Base-by-base conservation (phyloP, 1,140 invertebrate genomes). In the Aplysia californica region DNA sequence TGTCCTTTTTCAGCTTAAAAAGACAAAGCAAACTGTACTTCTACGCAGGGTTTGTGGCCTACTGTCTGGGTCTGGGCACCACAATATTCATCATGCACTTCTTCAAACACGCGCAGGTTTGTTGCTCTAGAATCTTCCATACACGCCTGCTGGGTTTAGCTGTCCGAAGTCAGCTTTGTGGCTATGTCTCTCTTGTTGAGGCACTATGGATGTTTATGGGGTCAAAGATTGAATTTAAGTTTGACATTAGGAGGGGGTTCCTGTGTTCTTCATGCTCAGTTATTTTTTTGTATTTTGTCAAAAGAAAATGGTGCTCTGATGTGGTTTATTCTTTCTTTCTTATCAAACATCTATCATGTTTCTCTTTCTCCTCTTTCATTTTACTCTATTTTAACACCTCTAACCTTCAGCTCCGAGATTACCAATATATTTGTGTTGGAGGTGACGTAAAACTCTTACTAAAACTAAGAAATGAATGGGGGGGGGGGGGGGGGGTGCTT, bases 81-180 rank as follows among this genome's bases (percentile, higher is more conserved):
- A 99, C 98, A 0, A 98, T 99, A 87, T 92, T 97, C 77, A 95
- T 99, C 58, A 99, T 99, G 97, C 97, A 99, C 90, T 92, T 97
- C 66, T 99, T 98, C 90, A 97, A 98, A 89, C 97, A 99, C 91
- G 97, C 97, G n/a, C 92, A 91, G 88, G 90, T 91, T 15, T 15
- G 44, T 50, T 50, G n/a, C n/a, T n/a, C n/a, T n/a, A n/a, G 44
- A 15, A 50, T n/a, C n/a, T 50, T n/a, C 44, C 44, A 50, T n/a
- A 15, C 10, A 50, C 10, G 10, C n/a, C 44, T 15, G n/a, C 10
- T 50, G 10, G 44, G n/a, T 50, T 50, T n/a, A 50, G n/a, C n/a
- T n/a, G 44, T 15, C 10, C 44, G n/a, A 50, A 50, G 44, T n/a
- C 44, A 15, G 10, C n/a, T 50, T 50, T 50, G 44, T 50, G 10